These are phyloP conservation scores for Columbina picui DNA, from an alignment of 2,113 vertebrate species.

Conservation along the genomic window DNA sequence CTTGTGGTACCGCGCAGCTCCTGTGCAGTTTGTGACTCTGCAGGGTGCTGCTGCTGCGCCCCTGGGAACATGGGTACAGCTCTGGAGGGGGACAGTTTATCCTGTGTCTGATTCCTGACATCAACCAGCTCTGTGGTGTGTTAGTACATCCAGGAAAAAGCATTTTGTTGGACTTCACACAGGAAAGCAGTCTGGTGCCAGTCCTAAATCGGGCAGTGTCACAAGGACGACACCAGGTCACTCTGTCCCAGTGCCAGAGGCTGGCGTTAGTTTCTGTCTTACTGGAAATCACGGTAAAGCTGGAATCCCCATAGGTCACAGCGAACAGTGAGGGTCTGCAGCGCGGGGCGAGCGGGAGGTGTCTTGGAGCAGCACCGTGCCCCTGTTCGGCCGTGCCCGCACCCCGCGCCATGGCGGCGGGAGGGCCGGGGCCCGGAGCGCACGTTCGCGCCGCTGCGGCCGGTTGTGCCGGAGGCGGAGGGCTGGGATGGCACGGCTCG, in stretches of 20 bases:
- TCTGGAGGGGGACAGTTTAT: neutral
- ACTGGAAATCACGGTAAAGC: neutral
- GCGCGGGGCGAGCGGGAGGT: rapidly evolving
- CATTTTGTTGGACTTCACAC: neutral
- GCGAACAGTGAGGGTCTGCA: neutral
- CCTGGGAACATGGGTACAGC: rapidly evolving
- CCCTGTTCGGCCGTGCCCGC: rapidly evolving
- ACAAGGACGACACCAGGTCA: neutral
- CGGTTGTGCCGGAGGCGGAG: neutral
- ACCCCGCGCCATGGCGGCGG: too few relatives aligned
- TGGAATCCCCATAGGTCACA: neutral
- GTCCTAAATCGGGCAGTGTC: neutral
- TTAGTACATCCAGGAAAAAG: neutral
- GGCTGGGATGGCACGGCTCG: neutral
- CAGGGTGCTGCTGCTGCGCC: neutral
- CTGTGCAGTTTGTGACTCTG: neutral
- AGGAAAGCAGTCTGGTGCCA: neutral
- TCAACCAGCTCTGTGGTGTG: neutral
- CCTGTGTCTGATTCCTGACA: neutral
- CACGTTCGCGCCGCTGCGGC: rapidly evolving
- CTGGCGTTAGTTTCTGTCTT: neutral
- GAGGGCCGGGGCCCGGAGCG: neutral
- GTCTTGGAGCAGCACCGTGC: neutral
- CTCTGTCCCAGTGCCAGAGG: neutral
- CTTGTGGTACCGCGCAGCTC: neutral